These are phyloP conservation scores for Aphelinus certus DNA, from an alignment of 1,140 invertebrate genomes.

Conservation along the genomic window DNA sequence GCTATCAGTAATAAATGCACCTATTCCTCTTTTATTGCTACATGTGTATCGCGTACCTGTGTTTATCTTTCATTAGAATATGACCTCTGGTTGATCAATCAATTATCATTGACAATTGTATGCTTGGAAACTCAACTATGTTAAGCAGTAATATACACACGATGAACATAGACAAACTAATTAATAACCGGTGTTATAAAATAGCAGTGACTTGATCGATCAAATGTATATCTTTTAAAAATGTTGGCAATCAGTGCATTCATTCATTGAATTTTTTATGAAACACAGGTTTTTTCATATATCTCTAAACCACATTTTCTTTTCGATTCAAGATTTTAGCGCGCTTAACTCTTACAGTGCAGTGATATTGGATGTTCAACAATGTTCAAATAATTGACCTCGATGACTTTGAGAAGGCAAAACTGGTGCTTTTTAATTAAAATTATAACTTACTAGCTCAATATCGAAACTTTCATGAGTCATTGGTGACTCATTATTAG, in stretches of 20 bases:
- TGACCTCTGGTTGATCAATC: constrained; percentile 25
- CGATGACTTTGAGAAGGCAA: too few relatives aligned
- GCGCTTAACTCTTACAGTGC: too few relatives aligned
- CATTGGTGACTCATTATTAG: too few relatives aligned
- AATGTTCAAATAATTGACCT: too few relatives aligned
- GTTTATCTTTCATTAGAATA: background rate
- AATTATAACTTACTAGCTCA: too few relatives aligned
- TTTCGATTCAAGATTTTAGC: background rate
- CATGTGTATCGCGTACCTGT: constrained; percentile 22
- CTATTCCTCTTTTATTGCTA: constrained; percentile 38
- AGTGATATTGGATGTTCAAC: too few relatives aligned
- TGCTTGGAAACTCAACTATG: constrained; percentile 8
- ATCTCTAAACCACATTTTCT: constrained; percentile 29
- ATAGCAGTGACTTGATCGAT: constrained; percentile 29
- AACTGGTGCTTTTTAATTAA: too few relatives aligned
- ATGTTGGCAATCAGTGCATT: constrained; percentile 32
- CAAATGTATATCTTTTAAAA: constrained; percentile 18
- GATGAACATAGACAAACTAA: constrained; percentile 29
- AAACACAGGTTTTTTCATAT: constrained; percentile 23
- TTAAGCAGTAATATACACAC: constrained; percentile 26
- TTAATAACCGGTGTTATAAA: constrained; percentile 10
- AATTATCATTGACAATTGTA: constrained; percentile 31
- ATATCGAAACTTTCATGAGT: too few relatives aligned
- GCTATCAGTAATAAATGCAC: constrained; percentile 37
- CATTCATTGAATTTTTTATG: constrained; percentile 27